A percentile compares a stretch with the other conserved stretches of the same genome.
Evolutionary conservation across 1,140 invertebrate genomes (phyloP).

Genomic region (Drosophila subpulchrella): DNA sequence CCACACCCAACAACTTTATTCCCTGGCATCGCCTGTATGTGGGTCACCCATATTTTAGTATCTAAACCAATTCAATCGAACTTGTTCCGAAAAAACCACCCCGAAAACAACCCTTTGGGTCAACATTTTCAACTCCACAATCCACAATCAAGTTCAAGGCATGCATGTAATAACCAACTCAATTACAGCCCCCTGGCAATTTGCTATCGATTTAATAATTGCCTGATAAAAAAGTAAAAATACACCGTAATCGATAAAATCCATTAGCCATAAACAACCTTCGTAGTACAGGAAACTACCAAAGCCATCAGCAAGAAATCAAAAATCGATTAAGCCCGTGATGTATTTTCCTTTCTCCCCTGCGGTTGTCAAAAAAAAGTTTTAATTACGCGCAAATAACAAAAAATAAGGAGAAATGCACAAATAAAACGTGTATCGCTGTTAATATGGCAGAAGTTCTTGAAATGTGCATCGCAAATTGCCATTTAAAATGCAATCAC

Average conservation of each 20-base stretch:
- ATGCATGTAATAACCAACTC: conserved; percentile 36
- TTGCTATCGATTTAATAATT: conserved; percentile 70
- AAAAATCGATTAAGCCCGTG: conserved; percentile 75
- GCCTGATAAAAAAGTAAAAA: conserved; percentile 42
- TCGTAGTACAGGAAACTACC: conserved; percentile 26
- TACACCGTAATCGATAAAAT: conserved; percentile 56
- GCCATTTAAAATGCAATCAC: conserved; percentile 48
- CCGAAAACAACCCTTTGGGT: conserved; percentile 9
- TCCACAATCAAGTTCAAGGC: conserved; percentile 66
- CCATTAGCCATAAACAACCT: conserved; percentile 47
- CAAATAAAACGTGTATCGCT: conserved; percentile 29
- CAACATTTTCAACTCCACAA: conserved; percentile 7
- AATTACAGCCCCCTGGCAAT: conserved; percentile 34
- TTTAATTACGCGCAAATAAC: conserved; percentile 61
- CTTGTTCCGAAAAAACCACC: conserved; percentile 39
- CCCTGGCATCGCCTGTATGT: conserved; percentile 7
- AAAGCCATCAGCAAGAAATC: conserved; percentile 69
- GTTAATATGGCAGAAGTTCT: conserved; percentile 51
- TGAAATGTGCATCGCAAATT: conserved; percentile 40
- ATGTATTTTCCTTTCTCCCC: conserved; percentile 19
- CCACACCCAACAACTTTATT: conserved; percentile 8
- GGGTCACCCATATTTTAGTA: conserved; percentile 26
- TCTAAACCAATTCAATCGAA: conserved; percentile 31
- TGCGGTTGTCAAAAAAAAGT: conserved; percentile 53
- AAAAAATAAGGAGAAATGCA: background rate